Evolutionary conservation across 2,113 vertebrate species (phyloP).

Genomic region (Ammodytes dubius): DNA sequence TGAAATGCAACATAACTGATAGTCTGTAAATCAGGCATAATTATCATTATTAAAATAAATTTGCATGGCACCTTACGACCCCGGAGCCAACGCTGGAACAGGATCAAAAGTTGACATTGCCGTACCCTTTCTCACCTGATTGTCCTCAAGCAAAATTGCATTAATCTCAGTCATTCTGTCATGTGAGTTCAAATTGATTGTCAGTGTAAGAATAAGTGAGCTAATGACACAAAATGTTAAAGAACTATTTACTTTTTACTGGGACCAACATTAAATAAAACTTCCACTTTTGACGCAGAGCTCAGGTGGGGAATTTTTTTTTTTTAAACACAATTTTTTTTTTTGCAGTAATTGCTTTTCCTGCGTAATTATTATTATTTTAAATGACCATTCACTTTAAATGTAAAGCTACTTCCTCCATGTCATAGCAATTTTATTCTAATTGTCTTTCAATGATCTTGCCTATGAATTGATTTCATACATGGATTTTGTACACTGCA

Average conservation of each 20-base stretch:
- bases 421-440: neutral
- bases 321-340: neutral
- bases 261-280: neutral
- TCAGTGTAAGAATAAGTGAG: too few species aligned
- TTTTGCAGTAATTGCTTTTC: too few species aligned
- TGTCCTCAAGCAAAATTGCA: neutral
- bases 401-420: neutral
- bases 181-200: neutral
- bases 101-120: neutral
- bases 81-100: neutral
- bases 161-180: slow-evolving; percentile 7
- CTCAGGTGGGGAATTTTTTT: neutral
- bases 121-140: neutral
- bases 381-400: neutral
- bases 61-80: slow-evolving; percentile 11
- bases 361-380: too few species aligned
- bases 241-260: neutral
- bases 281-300: neutral
- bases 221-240: neutral
- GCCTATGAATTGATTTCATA: neutral
- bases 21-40: slow-evolving; percentile 14
- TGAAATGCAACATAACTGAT: neutral
- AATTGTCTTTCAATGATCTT: neutral
- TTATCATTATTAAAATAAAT: slow-evolving; percentile 14
- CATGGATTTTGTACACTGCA: neutral